Evolutionary conservation across 1,140 invertebrate species (phyloP).

Genomic region (Halotydeus destructor): DNA sequence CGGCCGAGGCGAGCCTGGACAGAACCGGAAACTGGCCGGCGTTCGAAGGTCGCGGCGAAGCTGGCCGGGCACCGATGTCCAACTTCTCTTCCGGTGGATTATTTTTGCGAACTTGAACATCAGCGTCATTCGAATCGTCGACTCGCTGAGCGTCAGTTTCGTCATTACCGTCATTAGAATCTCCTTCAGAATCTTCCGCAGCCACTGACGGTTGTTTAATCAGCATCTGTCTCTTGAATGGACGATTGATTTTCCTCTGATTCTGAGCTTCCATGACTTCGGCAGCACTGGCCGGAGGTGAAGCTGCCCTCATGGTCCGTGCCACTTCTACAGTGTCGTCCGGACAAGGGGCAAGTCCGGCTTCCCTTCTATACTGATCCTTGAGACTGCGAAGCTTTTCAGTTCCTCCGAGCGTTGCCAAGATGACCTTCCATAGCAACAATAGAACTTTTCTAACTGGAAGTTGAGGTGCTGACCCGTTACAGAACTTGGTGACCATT

Average conservation of each 20-base stretch:
- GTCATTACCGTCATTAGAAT: background rate
- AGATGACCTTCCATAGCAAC: slow-evolving; percentile 82
- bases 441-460: slow-evolving; percentile 93
- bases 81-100: slow-evolving; percentile 4
- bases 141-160: background rate
- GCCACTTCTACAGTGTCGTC: slow-evolving; percentile 88
- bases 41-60: slow-evolving; percentile 17
- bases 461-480: slow-evolving; percentile 77
- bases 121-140: background rate
- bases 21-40: too few relatives aligned
- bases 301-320: slow-evolving; percentile 74
- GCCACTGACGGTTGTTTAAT: slow-evolving; percentile 8
- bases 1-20: slow-evolving; percentile 18
- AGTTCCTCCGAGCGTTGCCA: slow-evolving; percentile 63
- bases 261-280: slow-evolving; percentile 77
- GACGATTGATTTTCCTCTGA: slow-evolving; percentile 38
- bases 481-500: slow-evolving; percentile 87
- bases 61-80: slow-evolving; percentile 12
- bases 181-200: background rate
- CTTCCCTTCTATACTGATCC: slow-evolving; percentile 42
- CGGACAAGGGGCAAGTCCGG: slow-evolving; percentile 45
- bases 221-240: slow-evolving; percentile 34
- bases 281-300: slow-evolving; percentile 73
- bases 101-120: slow-evolving; percentile 1
- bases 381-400: slow-evolving; percentile 53